Evolutionary conservation across 2,888 invertebrate species (phyloP), one percentile per base, ranked within the genome.

Genomic region (Tineola bisselliella): DNA sequence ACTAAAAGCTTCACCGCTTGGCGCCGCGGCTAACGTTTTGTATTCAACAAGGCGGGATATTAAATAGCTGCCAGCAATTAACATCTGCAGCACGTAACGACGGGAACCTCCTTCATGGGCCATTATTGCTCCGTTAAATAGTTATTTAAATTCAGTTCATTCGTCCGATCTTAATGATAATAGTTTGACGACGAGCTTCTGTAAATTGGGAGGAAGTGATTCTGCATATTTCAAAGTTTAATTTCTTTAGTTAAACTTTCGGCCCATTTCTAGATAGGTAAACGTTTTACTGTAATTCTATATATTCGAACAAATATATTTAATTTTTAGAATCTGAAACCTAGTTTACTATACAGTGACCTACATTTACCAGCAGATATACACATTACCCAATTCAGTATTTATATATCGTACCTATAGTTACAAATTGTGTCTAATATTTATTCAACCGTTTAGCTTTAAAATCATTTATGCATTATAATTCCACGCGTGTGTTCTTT

Each of bases 21-120:
- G 58, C 30, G 38, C 44, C 54, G 18, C 17, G 30, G 25, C 30
- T 25, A 18, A 33, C 44, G 44, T 60, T 65, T 64, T 61, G 64
- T 66, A 65, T 65, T 66, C 66, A 66, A 63, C 63, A 64, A 65
- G 64, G 63, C 65, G 61, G 64, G 67, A 71, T 79, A 77, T 79
- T 80, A 78, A 79, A 79, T 76, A 71, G 75, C 75, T 74, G 73
- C 70, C 67, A 70, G 75, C 78, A 77, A 81, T 82, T 79, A 81
- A 72, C 81, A 81, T 75, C 76, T 74, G 69, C 64, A 70, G 72
- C 78, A 77, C 77, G 78, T 77, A 71, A 69, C 70, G 65, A 65
- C 54, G 54, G 66, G 64, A 67, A 65, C 62, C 67, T 60, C 66
- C 66, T 63, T 70, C 63, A 54, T 44, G 62, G 63, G 38, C 63